Percentiles rank a stretch among this genome's conserved stretches.
Evolutionary conservation across 2,888 invertebrate species (phyloP).

Genomic region (Rhogogaster chlorosoma): DNA sequence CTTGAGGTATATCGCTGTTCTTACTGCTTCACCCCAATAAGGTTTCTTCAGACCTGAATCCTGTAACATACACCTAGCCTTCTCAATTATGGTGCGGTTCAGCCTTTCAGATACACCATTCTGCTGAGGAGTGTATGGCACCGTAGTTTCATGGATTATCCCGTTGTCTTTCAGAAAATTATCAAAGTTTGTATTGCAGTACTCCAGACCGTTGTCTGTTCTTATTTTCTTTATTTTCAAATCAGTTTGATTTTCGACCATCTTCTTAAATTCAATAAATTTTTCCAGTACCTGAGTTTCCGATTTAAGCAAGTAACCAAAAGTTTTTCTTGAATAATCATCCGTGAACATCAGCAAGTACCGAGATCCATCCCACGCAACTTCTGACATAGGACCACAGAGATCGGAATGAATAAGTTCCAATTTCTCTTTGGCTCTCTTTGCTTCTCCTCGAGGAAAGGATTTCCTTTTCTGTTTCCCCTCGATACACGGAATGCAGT

Average conservation of each 20-base stretch:
- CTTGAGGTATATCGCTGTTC: conserved; percentile 4
- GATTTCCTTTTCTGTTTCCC: conserved; percentile 62
- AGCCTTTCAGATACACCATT: conserved; percentile 57
- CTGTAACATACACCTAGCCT: conserved; percentile 56
- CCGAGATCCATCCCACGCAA: background rate
- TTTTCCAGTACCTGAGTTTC: conserved; percentile 68
- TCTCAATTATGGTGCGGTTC: conserved; percentile 55
- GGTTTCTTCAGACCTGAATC: background rate
- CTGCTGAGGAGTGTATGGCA: conserved; percentile 55
- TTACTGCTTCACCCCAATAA: conserved; percentile 26
- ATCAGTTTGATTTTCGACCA: conserved; percentile 58
- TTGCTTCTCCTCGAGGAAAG: conserved; percentile 56
- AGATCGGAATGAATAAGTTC: conserved; percentile 72
- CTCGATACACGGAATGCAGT: conserved; percentile 60
- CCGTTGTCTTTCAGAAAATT: conserved; percentile 53
- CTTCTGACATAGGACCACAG: conserved; percentile 71
- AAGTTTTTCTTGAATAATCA: conserved; percentile 63
- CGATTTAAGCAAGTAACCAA: conserved; percentile 70
- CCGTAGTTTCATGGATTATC: conserved; percentile 56
- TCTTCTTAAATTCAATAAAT: conserved; percentile 60
- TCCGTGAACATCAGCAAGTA: conserved; percentile 71
- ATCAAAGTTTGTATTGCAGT: conserved; percentile 54
- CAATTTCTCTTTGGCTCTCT: conserved; percentile 60
- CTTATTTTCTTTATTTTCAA: conserved; percentile 58
- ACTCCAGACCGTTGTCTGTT: conserved; percentile 60